Base-by-base conservation (phyloP, 2,797 vertebrate genomes). In the Mus caroli region DNA sequence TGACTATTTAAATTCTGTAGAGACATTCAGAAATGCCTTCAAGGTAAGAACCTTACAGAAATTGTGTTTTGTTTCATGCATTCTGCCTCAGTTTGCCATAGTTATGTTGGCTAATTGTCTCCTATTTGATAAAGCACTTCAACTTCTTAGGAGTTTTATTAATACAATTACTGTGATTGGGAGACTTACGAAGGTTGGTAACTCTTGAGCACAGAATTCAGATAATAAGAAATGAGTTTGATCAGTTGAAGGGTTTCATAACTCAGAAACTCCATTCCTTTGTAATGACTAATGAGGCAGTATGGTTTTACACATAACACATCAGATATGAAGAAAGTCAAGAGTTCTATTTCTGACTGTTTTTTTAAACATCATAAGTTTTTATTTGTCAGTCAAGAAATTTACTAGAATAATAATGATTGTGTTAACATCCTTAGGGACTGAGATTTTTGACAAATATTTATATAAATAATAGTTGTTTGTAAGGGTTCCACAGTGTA, bases 201-300 rank as follows among this genome's bases (percentile, higher is more conserved):
- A 91, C 73, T 94, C 62, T 92, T 87, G 4, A 96, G 13, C 13
- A 92, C 40, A 94, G 54, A 97, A 91, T 85, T 77, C 91, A 94
- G 56, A 95, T 92, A 60, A 20, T 31, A 92, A 37, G 54, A 95
- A 96, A 93, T 96, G 73, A 96, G 62, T 84, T 34, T 96, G 64
- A 92, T 82, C 86, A 95, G 62, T 83, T 96, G 86, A 97, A 95
- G 14, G 62, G 69, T 84, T 94, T 96, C 94, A 88, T 37, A 84
- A 83, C 34, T 93, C 58, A 93, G 34, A 34, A 67, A 94, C 78
- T 86, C 50, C 83, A 87, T 94, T 52, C 52, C 26, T 97, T 97
- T 96, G 89, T 92, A 96, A 94, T 92, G 76, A 90, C 7, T 37
- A 85, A 92, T 34, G 43, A 94, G 69, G 12, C 22, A 71, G 19